Evolutionary conservation across 2,113 vertebrate species (phyloP), one percentile per base, ranked within the genome.

Genomic region (Tetrax tetrax): DNA sequence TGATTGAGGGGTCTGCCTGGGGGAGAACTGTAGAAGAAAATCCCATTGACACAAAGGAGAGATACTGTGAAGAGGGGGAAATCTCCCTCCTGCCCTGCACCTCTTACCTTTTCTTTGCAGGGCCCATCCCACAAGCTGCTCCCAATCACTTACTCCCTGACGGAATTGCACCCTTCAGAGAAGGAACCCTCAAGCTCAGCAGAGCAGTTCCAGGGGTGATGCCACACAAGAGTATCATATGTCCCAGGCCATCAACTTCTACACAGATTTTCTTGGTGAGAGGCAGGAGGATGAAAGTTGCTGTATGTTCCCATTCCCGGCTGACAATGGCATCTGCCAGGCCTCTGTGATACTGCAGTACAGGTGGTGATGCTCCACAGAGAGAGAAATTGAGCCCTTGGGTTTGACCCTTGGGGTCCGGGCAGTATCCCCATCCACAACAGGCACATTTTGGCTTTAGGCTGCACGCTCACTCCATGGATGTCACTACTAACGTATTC

Each of bases 21-120:
- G 11, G 13, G 25, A 81, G 43, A 72, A 77, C 31, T 10, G 4
- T 71, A 75, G 71, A 86, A 69, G 28, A 31, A 78, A 77, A 69
- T 90, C 54, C 60, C 35, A 16, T 5, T 82, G 51, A 77, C 45
- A 82, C 51, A 74, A 91, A 82, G 35, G 51, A 77, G 57, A 92
- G 45, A 87, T 89, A 89, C 87, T 95, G 76, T 90, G 89, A 95
- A 93, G 47, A 91, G 69, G 31, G 54, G 33, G 48, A 88, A 92
- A 37, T 59, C 66, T 90, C 45, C 63, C 56, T 91, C 65, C 64
- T 81, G 47, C 77, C 84, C 89, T 70, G 47, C 71, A 25, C 57
- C 38, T 93, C 41, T 82, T 79, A 71, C 23, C 7, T 81, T 83
- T 85, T 88, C 61, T 78, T 83, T 37, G 68, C 79, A 68, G 85